Conservation (phyloP, 2,113 vertebrate species). For the Suricata suricatta region DNA sequence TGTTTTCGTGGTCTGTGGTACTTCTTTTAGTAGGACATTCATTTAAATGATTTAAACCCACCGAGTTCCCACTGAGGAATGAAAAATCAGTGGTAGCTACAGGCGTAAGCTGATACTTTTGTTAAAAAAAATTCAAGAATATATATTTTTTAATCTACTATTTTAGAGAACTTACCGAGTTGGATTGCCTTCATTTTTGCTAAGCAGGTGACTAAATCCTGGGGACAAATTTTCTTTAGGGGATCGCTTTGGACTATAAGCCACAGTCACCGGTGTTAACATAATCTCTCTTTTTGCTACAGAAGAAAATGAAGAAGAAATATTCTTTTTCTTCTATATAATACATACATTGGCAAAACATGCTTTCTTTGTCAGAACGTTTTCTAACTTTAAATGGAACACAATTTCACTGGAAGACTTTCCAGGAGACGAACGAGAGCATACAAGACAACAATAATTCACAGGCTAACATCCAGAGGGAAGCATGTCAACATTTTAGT, state of each 20-base stretch:
- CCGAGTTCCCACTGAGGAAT: background rate
- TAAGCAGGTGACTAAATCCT: conserved; percentile 92
- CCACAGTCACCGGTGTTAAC: conserved; percentile 90
- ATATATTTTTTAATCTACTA: background rate
- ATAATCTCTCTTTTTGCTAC: conserved; percentile 94
- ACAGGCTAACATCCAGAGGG: background rate
- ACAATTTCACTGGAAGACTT: background rate
- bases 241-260: conserved; percentile 96
- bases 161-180: conserved; percentile 84
- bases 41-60: background rate
- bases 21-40: background rate
- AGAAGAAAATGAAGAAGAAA: conserved; percentile 68
- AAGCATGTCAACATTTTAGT: background rate
- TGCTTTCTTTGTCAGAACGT: background rate
- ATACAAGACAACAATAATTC: background rate
- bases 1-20: background rate
- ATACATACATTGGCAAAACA: background rate
- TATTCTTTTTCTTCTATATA: background rate
- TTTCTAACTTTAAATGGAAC: conserved; percentile 13
- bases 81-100: background rate
- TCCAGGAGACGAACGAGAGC: background rate
- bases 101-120: background rate
- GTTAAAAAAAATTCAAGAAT: background rate
- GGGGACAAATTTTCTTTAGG: conserved; percentile 97
- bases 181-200: conserved; percentile 87